Evolutionary conservation across 2,888 invertebrate species (phyloP), one percentile per base, ranked within the genome.

Genomic region (Blastobasis adustella): DNA sequence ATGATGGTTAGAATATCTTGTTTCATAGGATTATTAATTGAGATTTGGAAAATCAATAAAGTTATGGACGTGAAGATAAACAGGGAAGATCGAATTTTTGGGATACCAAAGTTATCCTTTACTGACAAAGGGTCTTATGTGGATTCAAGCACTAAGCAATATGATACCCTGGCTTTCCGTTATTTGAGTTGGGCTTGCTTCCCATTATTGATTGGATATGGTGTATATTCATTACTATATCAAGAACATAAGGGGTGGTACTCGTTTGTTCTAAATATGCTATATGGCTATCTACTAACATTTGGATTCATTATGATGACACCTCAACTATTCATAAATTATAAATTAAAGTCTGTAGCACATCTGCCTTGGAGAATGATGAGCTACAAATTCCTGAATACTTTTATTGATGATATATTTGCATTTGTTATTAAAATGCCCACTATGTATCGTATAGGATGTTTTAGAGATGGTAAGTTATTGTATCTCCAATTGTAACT

Each of bases 221-320:
- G 97, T 10, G 90, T 97, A 44, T 99, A 99, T 79, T 98, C 99
- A 0, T 84, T 99, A 45, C 82, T 98, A 52, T 99, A 99, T 82
- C 92, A 95, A 61, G 99, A 99, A 78, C 99, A 99, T 82, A 98
- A 96, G 78, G 98, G 99, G 63, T 99, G 99, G 99, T 99, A 99
- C 79, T 99, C 98, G 8, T 99, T 97, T 90, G 91, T 98, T 42
- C 91, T 99, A 39, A 95, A 95, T 73, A 96, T 99, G 95, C 91
- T 99, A 56, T 99, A 99, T 82, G 99, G 99, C 51, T 99, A 98
- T 82, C 90, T 99, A 53, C 90, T 99, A 54, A 99, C 98, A 2
- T 99, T 99, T 79, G 98, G 99, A 56, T 99, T 99, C 79, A 99
- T 99, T 53, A 98, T 99, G 96, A 99, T 99, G 99, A 99, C 99